These are phyloP conservation scores for Lordiphosa fenestrarum DNA, from an alignment of 2,888 invertebrate genomes.

Conservation along the genomic window DNA sequence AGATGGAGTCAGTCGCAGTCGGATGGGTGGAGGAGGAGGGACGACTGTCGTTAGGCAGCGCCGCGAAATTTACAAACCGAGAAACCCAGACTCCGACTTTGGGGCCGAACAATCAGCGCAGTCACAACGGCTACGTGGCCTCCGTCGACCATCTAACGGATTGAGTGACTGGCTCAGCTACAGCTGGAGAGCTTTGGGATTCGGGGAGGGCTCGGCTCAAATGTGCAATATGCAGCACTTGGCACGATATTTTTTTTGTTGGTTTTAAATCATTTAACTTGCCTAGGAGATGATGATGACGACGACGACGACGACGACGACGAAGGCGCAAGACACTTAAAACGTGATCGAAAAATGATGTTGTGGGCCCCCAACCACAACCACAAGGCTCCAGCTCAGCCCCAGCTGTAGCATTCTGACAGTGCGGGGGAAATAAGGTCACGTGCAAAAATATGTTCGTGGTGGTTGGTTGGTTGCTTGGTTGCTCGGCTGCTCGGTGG, in stretches of 20 bases:
- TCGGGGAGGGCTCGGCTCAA: slow-evolving; percentile 25
- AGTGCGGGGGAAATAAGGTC: slow-evolving; percentile 74
- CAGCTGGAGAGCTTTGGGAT: slow-evolving; percentile 29
- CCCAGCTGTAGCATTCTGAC: slow-evolving; percentile 39
- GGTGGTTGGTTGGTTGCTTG: slow-evolving; percentile 41
- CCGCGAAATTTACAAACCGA: slow-evolving; percentile 51
- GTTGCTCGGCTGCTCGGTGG: not conserved
- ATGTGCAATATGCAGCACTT: slow-evolving; percentile 72
- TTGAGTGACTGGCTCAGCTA: slow-evolving; percentile 63
- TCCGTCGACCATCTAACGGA: slow-evolving; percentile 58
- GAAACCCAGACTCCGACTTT: slow-evolving; percentile 16
- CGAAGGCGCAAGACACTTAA: slow-evolving; percentile 71
- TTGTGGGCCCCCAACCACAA: slow-evolving; percentile 50
- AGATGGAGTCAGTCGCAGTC: not conserved
- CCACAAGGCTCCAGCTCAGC: slow-evolving; percentile 31
- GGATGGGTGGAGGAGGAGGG: slow-evolving; percentile 14
- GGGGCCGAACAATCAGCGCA: slow-evolving; percentile 27
- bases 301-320: slow-evolving; percentile 30
- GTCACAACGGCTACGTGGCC: slow-evolving; percentile 47
- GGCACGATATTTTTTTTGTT: slow-evolving; percentile 70
- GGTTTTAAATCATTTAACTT: slow-evolving; percentile 75
- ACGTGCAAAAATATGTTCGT: slow-evolving; percentile 72
- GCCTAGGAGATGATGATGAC: slow-evolving; percentile 44
- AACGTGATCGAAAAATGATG: slow-evolving; percentile 76
- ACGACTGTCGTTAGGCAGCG: slow-evolving; percentile 35